phyloP scores from a whole-genome alignment of 2,113 vertebrate species.

The Felis chaus region DNA sequence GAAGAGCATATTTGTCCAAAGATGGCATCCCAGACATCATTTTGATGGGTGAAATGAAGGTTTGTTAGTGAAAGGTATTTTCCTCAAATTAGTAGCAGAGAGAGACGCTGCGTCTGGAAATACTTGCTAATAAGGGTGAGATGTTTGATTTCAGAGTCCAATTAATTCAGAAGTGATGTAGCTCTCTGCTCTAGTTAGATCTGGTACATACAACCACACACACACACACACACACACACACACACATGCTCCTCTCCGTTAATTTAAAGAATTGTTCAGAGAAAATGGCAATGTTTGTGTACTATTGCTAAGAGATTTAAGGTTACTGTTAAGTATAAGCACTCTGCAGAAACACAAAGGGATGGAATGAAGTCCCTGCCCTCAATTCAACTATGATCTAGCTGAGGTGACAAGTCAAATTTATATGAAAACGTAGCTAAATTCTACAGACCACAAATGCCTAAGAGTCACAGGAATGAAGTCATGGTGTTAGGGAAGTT shows the following conservation, averaged over 20 bases:
- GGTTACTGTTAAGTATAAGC: neutral
- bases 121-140: conserved; percentile 61
- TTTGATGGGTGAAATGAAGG: conserved; percentile 43
- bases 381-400: conserved; percentile 1
- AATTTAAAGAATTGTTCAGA: conserved; percentile 30
- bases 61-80: conserved; percentile 50
- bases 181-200: conserved; percentile 30
- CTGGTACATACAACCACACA: neutral
- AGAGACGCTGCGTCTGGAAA: conserved; percentile 47
- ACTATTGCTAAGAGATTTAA: conserved; percentile 29
- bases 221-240: neutral
- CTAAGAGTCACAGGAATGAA: neutral
- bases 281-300: neutral
- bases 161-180: conserved; percentile 62
- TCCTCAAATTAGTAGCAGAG: conserved; percentile 48
- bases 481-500: neutral
- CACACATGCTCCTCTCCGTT: neutral
- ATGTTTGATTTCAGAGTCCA: conserved; percentile 56
- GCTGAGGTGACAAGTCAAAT: neutral
- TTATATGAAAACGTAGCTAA: neutral
- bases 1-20: conserved; percentile 30
- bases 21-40: conserved; percentile 20
- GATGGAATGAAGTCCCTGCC: neutral
- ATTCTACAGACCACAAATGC: neutral
- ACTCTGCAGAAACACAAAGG: neutral